phyloP scores from a whole-genome alignment of 2,113 vertebrate genomes.

The Isurus oxyrinchus region DNA sequence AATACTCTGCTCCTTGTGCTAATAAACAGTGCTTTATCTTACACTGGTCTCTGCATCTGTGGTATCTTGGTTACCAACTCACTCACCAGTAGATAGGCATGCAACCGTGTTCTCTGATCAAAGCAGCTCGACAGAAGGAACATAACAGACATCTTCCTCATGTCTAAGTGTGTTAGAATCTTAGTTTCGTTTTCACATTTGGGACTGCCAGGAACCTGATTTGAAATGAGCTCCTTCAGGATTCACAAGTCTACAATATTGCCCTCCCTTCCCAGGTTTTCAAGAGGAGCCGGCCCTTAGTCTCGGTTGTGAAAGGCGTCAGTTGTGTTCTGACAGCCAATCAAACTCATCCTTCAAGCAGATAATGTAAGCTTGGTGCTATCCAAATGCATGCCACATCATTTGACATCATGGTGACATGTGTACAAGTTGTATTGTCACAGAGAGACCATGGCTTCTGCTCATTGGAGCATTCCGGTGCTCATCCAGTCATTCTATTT shows the following conservation, averaged over 20 bases:
- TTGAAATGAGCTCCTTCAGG: not conserved
- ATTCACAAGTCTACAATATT: not conserved
- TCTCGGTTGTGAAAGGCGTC: not conserved
- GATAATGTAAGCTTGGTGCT: not conserved
- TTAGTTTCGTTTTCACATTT: not conserved
- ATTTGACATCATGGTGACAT: not conserved
- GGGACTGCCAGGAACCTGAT: not conserved
- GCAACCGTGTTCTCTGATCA: too few relatives aligned
- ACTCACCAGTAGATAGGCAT: too few relatives aligned
- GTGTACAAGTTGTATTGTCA: not conserved
- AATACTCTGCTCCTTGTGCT: too few relatives aligned
- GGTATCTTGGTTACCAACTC: too few relatives aligned
- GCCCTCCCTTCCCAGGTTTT: not conserved
- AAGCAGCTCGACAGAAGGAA: too few relatives aligned
- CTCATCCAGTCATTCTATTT: not conserved
- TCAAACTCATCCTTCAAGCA: not conserved
- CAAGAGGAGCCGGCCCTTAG: too few relatives aligned
- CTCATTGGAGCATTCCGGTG: not conserved
- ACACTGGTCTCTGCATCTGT: too few relatives aligned
- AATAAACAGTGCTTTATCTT: too few relatives aligned
- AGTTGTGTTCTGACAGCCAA: not conserved
- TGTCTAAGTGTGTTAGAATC: not conserved
- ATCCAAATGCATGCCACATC: not conserved
- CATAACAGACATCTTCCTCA: not conserved
- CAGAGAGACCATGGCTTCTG: not conserved